Evolutionary conservation across 2,797 vertebrate species (phyloP).

Genomic region (Erethizon dorsatum): DNA sequence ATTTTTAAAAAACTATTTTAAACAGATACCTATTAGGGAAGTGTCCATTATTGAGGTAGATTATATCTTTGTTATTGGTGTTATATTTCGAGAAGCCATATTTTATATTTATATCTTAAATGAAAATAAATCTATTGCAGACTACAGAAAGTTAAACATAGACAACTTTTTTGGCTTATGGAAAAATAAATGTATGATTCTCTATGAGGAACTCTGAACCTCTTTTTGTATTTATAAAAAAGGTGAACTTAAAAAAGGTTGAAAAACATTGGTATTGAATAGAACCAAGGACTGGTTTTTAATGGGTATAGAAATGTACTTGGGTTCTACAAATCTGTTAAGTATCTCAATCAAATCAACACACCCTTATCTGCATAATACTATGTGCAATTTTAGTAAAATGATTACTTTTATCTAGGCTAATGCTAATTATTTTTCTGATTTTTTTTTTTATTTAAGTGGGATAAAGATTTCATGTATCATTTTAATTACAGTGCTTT

Average conservation of each 20-base stretch:
- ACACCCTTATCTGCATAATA: not conserved
- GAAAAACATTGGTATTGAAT: slow-evolving; percentile 11
- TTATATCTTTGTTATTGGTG: not conserved
- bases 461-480: not conserved
- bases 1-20: not conserved
- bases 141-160: slow-evolving; percentile 39
- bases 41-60: not conserved
- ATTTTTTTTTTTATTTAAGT: slow-evolving; percentile 49
- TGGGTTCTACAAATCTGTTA: slow-evolving; percentile 13
- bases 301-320: not conserved
- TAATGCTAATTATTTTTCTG: slow-evolving; percentile 26
- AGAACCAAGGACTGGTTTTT: not conserved
- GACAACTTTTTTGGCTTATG: not conserved
- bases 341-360: not conserved
- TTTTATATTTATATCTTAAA: not conserved
- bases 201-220: slow-evolving; percentile 4
- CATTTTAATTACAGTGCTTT: slow-evolving; percentile 1
- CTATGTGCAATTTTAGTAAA: not conserved
- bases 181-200: not conserved
- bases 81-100: slow-evolving; percentile 31
- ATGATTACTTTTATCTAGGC: not conserved
- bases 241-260: slow-evolving; percentile 14
- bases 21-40: not conserved
- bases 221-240: slow-evolving; percentile 33
- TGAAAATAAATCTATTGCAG: slow-evolving; percentile 8